Percentiles rank a stretch among this genome's conserved stretches.
phyloP scores from a whole-genome alignment of 1,140 invertebrate genomes.

The Drosophila kepulauana region DNA sequence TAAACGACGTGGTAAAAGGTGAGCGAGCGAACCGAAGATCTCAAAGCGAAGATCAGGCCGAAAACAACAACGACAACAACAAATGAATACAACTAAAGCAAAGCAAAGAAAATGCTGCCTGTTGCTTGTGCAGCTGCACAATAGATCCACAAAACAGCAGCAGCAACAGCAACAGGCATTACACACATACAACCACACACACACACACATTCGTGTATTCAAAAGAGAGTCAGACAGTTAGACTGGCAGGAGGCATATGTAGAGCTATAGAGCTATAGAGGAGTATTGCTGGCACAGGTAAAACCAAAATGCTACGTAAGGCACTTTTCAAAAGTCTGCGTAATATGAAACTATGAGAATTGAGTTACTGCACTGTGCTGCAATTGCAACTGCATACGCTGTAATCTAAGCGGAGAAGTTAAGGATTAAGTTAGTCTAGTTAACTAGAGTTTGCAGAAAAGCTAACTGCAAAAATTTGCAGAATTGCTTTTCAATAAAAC shows the following conservation, averaged over 20 bases:
- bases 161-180: conserved; percentile 35
- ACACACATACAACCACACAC: conserved; percentile 19
- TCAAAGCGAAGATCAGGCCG: conserved; percentile 69
- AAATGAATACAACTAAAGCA: conserved; percentile 63
- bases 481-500: no score
- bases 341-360: conserved; percentile 45
- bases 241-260: conserved; percentile 42
- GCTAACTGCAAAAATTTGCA: no score
- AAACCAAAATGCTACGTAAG: conserved; percentile 39
- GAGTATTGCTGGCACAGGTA: conserved; percentile 36
- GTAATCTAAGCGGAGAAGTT: neutral
- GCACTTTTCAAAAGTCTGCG: conserved; percentile 36
- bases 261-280: conserved; percentile 6
- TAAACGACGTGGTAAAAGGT: conserved; percentile 66
- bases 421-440: neutral
- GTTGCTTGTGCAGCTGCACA: conserved; percentile 69
- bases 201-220: neutral
- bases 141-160: conserved; percentile 30
- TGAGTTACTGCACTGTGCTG: neutral
- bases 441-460: no score
- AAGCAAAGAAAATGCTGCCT: conserved; percentile 46
- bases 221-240: conserved; percentile 30
- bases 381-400: conserved; percentile 36
- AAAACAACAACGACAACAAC: conserved; percentile 9
- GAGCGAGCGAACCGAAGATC: conserved; percentile 64